These are phyloP conservation scores for Lepidotrigona ventralis DNA, from an alignment of 1,140 invertebrate genomes.

Conservation along the genomic window DNA sequence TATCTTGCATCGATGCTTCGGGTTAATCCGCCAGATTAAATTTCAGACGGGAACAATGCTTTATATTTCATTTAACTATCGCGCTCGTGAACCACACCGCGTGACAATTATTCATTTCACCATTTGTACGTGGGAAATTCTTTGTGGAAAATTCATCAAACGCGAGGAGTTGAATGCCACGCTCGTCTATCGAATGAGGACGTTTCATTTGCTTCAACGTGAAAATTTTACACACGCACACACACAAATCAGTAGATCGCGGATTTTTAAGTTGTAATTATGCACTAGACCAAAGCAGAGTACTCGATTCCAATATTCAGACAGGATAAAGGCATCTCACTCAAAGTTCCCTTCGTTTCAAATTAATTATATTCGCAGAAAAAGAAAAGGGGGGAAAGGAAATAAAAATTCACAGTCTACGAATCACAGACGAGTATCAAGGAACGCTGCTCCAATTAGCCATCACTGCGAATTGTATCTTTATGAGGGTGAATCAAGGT, in stretches of 20 bases:
- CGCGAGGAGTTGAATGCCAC: no score
- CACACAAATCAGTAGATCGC: background rate
- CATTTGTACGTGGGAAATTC: background rate
- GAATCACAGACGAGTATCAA: background rate
- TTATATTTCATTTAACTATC: background rate
- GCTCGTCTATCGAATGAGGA: no score
- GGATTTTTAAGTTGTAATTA: background rate
- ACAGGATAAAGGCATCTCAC: no score
- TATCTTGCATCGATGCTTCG: slow-evolving; percentile 30
- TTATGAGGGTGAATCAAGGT: background rate
- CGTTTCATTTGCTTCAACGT: no score
- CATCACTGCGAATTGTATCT: background rate
- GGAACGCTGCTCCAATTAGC: background rate
- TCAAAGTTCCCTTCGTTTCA: no score
- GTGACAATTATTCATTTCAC: background rate
- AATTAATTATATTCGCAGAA: no score
- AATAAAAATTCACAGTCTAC: background rate
- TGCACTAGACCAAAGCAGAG: background rate
- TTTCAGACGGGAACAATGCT: slow-evolving; percentile 15
- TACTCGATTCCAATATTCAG: background rate
- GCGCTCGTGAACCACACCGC: background rate
- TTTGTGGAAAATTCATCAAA: background rate
- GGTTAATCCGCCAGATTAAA: slow-evolving; percentile 48
- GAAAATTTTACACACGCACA: no score
- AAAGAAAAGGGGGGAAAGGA: background rate